Conservation (phyloP, 2,888 invertebrate species). For the Xestia sexstrigata region DNA sequence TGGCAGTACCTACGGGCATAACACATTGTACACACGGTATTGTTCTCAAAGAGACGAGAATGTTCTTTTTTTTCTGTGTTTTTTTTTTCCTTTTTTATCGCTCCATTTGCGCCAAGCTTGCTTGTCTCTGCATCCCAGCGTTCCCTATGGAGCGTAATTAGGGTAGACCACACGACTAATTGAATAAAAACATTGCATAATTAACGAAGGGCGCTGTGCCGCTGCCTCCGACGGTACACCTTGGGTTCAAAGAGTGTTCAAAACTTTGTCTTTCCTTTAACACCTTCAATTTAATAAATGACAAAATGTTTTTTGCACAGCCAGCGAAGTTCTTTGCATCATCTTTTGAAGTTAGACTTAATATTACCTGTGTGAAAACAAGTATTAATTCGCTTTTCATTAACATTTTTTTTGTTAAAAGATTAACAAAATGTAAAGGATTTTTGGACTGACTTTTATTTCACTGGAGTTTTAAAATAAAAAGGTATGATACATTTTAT, state of each 20-base stretch:
- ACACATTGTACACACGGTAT: conserved; percentile 79
- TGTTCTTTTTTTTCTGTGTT: conserved; percentile 75
- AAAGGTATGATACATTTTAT: not conserved
- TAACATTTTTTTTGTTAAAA: too few relatives aligned
- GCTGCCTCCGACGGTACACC: conserved; percentile 51
- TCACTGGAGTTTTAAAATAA: not conserved
- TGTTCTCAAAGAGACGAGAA: conserved; percentile 80
- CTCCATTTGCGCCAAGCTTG: conserved; percentile 82
- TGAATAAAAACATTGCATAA: conserved; percentile 89
- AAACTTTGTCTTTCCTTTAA: conserved; percentile 64
- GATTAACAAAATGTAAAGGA: conserved; percentile 20
- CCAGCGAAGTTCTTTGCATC: conserved; percentile 19
- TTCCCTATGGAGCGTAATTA: conserved; percentile 83
- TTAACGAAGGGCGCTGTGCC: conserved; percentile 77
- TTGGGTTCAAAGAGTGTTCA: conserved; percentile 65
- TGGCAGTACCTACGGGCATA: conserved; percentile 73
- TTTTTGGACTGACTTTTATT: conserved; percentile 7
- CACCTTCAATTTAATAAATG: conserved; percentile 65
- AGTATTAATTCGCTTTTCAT: conserved; percentile 23
- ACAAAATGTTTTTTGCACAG: conserved; percentile 48
- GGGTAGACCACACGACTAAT: conserved; percentile 85
- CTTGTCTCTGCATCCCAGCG: conserved; percentile 75
- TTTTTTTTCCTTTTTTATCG: conserved; percentile 76
- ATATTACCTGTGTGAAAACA: conserved; percentile 37
- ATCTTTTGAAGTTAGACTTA: conserved; percentile 37